phyloP scores from a whole-genome alignment of 2,113 vertebrate genomes.

The Tychaedon coryphoeus region DNA sequence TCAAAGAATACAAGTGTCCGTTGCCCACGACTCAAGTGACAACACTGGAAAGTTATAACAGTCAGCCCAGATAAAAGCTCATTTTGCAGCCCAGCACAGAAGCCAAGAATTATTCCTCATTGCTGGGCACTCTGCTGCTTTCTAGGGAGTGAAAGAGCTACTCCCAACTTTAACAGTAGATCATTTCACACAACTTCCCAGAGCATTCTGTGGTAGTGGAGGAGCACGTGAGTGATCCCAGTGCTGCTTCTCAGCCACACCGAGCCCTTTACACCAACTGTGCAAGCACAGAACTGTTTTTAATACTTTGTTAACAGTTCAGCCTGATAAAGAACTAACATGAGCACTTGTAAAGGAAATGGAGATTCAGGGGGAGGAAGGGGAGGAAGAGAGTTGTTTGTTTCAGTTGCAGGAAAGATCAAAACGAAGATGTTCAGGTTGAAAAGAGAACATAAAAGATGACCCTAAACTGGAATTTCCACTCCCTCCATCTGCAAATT shows the following conservation, averaged over 20 bases:
- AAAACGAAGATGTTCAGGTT: slow-evolving; percentile 40
- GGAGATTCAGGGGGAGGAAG: slow-evolving; percentile 30
- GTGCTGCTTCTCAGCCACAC: neutral
- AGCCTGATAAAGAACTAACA: neutral
- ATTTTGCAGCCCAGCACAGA: neutral
- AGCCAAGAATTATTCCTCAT: neutral
- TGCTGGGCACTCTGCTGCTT: neutral
- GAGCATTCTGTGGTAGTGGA: neutral
- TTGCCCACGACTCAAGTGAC: neutral
- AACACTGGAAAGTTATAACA: neutral
- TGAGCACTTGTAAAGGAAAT: slow-evolving; percentile 41
- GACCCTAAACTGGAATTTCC: slow-evolving; percentile 33
- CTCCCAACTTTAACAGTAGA: neutral
- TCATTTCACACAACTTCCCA: neutral
- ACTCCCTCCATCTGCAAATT: slow-evolving; percentile 14
- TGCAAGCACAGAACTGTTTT: neutral
- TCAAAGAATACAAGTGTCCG: neutral
- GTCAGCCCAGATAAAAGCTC: neutral
- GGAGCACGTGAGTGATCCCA: neutral
- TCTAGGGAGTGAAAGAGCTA: slow-evolving; percentile 7
- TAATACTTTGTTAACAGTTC: neutral
- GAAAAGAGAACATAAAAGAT: slow-evolving; percentile 55
- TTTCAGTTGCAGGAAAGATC: slow-evolving; percentile 54
- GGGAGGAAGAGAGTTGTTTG: slow-evolving; percentile 57
- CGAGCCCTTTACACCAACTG: neutral